Conservation (phyloP, 2,888 invertebrate species). For the Dasypolia templi region DNA sequence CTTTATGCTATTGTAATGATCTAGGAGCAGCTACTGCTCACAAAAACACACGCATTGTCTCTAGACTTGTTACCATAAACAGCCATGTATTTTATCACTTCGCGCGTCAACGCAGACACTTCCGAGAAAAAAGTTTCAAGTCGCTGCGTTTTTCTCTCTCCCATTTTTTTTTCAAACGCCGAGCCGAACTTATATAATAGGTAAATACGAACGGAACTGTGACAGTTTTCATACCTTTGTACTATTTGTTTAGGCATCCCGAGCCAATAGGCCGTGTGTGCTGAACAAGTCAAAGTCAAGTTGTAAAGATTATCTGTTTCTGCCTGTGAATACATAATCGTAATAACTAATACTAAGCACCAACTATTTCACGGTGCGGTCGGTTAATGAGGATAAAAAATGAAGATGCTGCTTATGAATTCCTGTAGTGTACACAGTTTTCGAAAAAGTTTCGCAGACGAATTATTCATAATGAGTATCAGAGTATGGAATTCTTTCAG, state of each 20-base stretch:
- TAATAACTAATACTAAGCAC: conserved; percentile 71
- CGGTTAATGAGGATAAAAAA: conserved; percentile 78
- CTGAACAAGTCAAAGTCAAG: too few species aligned
- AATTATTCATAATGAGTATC: conserved; percentile 87
- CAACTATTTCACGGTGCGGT: conserved; percentile 72
- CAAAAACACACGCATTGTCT: conserved; percentile 88
- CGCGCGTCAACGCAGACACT: conserved; percentile 77
- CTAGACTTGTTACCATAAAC: conserved; percentile 81
- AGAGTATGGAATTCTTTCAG: conserved; percentile 74
- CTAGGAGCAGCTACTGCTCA: conserved; percentile 83
- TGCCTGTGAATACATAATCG: conserved; percentile 63
- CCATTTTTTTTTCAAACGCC: conserved; percentile 60
- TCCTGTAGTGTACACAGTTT: conserved; percentile 86
- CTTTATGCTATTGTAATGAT: conserved; percentile 89
- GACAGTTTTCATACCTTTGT: conserved; percentile 69
- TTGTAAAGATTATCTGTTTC: conserved; percentile 57
- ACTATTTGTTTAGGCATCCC: conserved; percentile 67
- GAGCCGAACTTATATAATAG: conserved; percentile 63
- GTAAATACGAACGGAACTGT: conserved; percentile 68
- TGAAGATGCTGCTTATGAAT: conserved; percentile 81
- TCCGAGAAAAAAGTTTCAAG: conserved; percentile 77
- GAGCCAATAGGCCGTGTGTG: conserved; percentile 46
- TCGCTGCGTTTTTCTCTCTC: conserved; percentile 57
- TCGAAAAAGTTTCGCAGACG: conserved; percentile 84
- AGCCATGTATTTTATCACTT: conserved; percentile 82